Conservation (phyloP, 1,140 invertebrate species). For the Heterodera schachtii region DNA sequence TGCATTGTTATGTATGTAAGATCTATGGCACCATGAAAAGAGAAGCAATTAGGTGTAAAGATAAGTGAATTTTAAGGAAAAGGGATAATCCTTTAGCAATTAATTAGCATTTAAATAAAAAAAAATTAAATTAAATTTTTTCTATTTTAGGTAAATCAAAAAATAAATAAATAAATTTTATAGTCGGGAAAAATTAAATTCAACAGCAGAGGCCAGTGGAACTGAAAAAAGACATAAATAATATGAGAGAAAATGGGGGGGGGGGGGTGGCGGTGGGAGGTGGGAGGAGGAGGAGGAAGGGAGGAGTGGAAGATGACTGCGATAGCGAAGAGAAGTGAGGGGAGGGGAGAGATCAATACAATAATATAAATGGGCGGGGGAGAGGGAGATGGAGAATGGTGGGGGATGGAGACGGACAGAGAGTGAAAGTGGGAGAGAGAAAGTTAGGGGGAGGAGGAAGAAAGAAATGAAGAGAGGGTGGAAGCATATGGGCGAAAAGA, state of each 20-base stretch:
- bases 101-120: no score
- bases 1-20: no score
- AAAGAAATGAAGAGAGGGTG: background rate
- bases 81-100: no score
- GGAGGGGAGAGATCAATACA: background rate
- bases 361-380: background rate
- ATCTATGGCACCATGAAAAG: no score
- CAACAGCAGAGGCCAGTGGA: background rate
- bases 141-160: background rate
- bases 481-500: background rate
- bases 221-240: background rate
- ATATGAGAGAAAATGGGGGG: background rate
- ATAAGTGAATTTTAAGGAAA: no score
- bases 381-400: background rate
- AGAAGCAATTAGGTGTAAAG: no score
- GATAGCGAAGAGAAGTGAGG: background rate
- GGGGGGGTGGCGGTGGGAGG: background rate
- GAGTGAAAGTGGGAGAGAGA: slow-evolving; percentile 1
- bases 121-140: no score
- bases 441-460: background rate
- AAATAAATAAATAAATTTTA: background rate
- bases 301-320: slow-evolving; percentile 14
- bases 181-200: background rate
- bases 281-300: background rate
- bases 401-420: background rate